Evolutionary conservation across 2,888 invertebrate genomes (phyloP).

Genomic region (Pelosia muscerda): DNA sequence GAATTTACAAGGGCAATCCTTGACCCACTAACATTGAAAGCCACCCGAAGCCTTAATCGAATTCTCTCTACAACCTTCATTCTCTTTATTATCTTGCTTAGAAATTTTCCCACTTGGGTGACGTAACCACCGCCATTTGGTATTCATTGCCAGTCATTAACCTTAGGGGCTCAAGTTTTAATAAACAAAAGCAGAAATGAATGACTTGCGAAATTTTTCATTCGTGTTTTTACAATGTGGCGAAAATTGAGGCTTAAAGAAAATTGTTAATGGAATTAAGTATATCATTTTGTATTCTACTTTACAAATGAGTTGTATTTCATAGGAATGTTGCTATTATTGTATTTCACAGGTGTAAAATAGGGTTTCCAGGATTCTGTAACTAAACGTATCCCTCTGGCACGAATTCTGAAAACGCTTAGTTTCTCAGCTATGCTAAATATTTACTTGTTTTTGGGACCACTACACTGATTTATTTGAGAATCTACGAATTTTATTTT

Average conservation of each 20-base stretch:
- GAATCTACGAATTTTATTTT: no score
- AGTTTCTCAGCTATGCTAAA: background rate
- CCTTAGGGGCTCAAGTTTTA: conserved; percentile 21
- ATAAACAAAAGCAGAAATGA: conserved; percentile 28
- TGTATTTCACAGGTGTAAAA: background rate
- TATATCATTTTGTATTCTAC: conserved; percentile 29
- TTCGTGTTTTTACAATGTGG: conserved; percentile 20
- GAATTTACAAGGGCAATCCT: conserved; percentile 23
- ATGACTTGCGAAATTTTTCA: conserved; percentile 13
- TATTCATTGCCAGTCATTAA: conserved; percentile 43
- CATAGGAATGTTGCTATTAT: background rate
- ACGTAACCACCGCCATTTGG: conserved; percentile 27
- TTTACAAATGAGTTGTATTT: conserved; percentile 6
- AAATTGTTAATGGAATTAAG: conserved; percentile 26
- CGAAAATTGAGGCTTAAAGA: conserved; percentile 25
- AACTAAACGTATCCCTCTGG: background rate
- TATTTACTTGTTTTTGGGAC: background rate
- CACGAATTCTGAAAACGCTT: background rate
- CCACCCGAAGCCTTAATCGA: conserved; percentile 36
- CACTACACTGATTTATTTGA: background rate
- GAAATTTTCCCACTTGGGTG: conserved; percentile 33
- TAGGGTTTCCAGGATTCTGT: no score
- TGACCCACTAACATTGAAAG: conserved; percentile 43
- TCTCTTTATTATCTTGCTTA: conserved; percentile 40
- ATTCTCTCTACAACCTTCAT: conserved; percentile 47